Conservation (phyloP, 2,888 invertebrate species). For the Spilosoma lubricipeda region DNA sequence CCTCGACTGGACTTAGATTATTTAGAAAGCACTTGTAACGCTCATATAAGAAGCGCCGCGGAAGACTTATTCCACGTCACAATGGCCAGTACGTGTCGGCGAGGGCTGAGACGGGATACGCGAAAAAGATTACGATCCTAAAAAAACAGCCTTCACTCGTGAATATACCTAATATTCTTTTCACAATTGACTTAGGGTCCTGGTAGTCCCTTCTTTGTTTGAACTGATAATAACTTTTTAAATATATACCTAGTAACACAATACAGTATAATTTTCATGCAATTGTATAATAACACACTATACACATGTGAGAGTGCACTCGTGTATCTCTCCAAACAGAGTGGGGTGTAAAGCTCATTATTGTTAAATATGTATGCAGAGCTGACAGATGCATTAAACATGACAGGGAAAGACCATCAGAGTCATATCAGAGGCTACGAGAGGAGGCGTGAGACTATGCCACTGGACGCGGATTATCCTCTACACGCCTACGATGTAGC, state of each 20-base stretch:
- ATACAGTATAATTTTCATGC: conserved; percentile 1
- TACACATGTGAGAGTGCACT: conserved; percentile 12
- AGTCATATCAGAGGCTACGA: conserved; percentile 70
- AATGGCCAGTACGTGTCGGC: conserved; percentile 85
- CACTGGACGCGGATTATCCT: conserved; percentile 79
- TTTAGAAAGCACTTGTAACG: conserved; percentile 88
- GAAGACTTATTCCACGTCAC: conserved; percentile 84
- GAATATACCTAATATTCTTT: conserved; percentile 80
- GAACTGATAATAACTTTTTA: conserved; percentile 30
- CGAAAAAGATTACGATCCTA: conserved; percentile 85
- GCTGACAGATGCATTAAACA: conserved; percentile 78
- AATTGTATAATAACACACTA: background rate
- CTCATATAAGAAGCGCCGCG: conserved; percentile 86
- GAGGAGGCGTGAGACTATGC: conserved; percentile 78
- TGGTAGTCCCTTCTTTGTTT: conserved; percentile 52
- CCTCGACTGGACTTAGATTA: conserved; percentile 87
- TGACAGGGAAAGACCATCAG: conserved; percentile 79
- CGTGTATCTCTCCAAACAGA: conserved; percentile 24
- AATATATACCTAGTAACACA: conserved; percentile 11
- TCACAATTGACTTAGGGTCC: conserved; percentile 72
- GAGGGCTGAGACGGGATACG: conserved; percentile 79
- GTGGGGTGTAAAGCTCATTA: conserved; percentile 65
- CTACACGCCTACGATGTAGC: conserved; percentile 81
- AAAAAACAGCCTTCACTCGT: conserved; percentile 83
- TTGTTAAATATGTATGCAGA: conserved; percentile 70